These are phyloP conservation scores for Entosphenus tridentatus DNA, from an alignment of 2,113 vertebrate species.

Conservation along the genomic window DNA sequence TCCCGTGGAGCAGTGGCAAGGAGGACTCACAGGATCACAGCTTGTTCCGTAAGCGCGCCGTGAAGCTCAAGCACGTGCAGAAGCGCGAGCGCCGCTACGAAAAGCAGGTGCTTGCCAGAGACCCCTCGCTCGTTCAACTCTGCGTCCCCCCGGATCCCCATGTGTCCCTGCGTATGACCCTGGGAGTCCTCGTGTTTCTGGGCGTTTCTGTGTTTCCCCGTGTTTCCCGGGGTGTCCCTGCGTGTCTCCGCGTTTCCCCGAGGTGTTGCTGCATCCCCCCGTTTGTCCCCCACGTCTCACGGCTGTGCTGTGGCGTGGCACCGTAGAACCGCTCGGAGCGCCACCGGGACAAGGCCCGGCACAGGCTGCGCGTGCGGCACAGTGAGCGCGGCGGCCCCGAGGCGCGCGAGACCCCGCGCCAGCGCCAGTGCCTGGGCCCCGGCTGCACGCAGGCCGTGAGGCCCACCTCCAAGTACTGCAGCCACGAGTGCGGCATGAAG, in stretches of 20 bases:
- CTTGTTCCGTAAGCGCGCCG: constrained; percentile 50
- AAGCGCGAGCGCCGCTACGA: constrained; percentile 69
- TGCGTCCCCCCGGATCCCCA: too few relatives aligned
- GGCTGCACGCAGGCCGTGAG: constrained; percentile 39
- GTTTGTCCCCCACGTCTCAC: too few relatives aligned
- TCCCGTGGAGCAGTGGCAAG: constrained; percentile 43
- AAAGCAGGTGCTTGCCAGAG: constrained; percentile 31
- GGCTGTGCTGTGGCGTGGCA: neutral
- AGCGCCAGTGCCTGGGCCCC: constrained; percentile 60
- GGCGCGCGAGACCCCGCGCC: constrained; percentile 24
- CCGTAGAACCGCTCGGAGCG: constrained; percentile 4
- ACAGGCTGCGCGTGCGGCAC: constrained; percentile 47
- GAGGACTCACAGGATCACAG: constrained; percentile 38
- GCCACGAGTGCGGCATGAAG: constrained; percentile 77
- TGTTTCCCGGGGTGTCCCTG: too few relatives aligned
- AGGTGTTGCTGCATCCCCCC: too few relatives aligned
- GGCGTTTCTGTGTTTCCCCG: too few relatives aligned
- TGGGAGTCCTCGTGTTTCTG: too few relatives aligned
- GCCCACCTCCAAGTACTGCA: constrained; percentile 62
- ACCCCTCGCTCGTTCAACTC: too few relatives aligned
- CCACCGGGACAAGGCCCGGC: constrained; percentile 72
- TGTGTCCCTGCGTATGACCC: too few relatives aligned
- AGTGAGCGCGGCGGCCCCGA: constrained; percentile 28
- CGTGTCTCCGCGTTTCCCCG: too few relatives aligned
- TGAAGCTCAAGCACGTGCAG: constrained; percentile 79